Evolutionary conservation across 2,888 invertebrate species (phyloP).

Genomic region (Oscheius myriophilus): DNA sequence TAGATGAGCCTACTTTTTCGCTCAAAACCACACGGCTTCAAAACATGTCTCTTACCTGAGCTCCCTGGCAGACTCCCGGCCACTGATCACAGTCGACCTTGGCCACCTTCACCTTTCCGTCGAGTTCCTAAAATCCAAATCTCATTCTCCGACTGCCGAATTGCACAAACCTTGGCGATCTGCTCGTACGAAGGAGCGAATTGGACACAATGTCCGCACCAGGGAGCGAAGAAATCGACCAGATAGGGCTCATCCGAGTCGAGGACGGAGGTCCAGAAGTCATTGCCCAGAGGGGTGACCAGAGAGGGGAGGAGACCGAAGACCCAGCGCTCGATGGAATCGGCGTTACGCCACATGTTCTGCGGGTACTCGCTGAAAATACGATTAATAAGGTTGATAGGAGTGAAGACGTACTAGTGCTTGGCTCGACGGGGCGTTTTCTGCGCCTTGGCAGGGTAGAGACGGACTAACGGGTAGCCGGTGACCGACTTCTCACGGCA

Average conservation of each 20-base stretch:
- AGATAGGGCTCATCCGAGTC: conserved; percentile 75
- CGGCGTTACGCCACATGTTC: conserved; percentile 77
- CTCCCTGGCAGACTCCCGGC: conserved; percentile 75
- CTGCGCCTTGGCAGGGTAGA: conserved; percentile 77
- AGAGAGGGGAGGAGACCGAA: conserved; percentile 77
- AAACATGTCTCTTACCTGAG: conserved; percentile 66
- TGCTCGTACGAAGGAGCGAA: conserved; percentile 80
- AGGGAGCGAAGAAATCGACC: conserved; percentile 73
- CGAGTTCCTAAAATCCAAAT: conserved; percentile 69
- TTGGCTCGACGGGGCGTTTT: conserved; percentile 41
- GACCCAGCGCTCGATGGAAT: conserved; percentile 78
- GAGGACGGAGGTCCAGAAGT: conserved; percentile 71
- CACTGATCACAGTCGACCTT: conserved; percentile 79
- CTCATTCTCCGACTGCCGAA: background rate
- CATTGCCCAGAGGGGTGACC: conserved; percentile 60
- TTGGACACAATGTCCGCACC: conserved; percentile 77
- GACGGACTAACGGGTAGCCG: conserved; percentile 79
- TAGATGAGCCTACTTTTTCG: no score
- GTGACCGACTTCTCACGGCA: conserved; percentile 77
- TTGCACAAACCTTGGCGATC: conserved; percentile 76
- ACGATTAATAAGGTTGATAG: no score
- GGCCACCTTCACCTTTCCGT: conserved; percentile 76
- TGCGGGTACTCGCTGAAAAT: conserved; percentile 70
- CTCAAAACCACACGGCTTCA: no score
- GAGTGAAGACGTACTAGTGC: conserved; percentile 43